Base-by-base conservation (phyloP, 2,113 vertebrate species). In the Hyla sarda region DNA sequence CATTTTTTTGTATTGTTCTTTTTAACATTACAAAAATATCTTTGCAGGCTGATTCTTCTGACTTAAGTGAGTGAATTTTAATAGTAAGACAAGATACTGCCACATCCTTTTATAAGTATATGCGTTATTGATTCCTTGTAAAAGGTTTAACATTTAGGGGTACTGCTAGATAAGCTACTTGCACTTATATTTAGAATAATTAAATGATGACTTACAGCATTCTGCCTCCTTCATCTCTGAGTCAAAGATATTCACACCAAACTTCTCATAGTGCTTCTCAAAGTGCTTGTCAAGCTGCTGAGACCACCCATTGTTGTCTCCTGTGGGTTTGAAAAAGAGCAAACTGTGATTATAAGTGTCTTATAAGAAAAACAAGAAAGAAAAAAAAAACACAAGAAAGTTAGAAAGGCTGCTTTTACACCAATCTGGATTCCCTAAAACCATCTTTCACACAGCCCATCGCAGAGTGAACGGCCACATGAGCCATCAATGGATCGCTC, bases 221-320 rank as follows among this genome's bases (percentile, higher is more conserved):
- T 95, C 84, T 0, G 92, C 89, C 74, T 93, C 93, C 89, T 92
- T 94, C 87, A 91, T 87, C 71, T 94, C 91, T 28, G 91, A 84
- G 2, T 93, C 90, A 48, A 91, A 85, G 17, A 30, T 37, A 47
- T 81, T 86, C 21, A 86, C 91, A 21, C 93, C 95, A 86, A 93
- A 93, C 84, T 94, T 84, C 88, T 88, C 89, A 76, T 90, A 87
- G 84, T 95, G 94, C 56, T 73, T 90, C 75, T 88, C 93, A 86
- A 97, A 96, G 83, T 96, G 96, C 85, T 96, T 96, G 90, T 98
- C 97, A 48, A 99, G 93, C 54, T 98, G 95, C 82, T 95, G 92
- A 41, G 97, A 95, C 98, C 98, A 99, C 85, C 98, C 98, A 28
- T 95, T 98, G 90, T 97, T 97, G 93, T 99, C 97, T 82, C 95